Conservation (phyloP, 2,888 invertebrate species). For the Rhyacophila evoluta region DNA sequence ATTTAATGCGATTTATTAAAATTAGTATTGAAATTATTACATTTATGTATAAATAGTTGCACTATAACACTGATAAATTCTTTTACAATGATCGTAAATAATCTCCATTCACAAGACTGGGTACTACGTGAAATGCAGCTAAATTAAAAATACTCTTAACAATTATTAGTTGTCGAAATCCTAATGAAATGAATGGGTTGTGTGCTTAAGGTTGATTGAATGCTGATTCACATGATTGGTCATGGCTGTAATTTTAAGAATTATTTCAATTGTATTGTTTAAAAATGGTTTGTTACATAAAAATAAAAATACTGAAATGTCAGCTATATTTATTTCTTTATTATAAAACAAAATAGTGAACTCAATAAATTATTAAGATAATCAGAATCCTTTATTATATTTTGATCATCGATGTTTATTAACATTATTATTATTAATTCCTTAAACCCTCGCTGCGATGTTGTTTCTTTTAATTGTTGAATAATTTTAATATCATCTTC, state of each 20-base stretch:
- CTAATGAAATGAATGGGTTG: not conserved
- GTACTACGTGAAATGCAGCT: not conserved
- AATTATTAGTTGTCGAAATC: not conserved
- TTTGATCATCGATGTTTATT: no score
- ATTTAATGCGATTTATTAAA: no score
- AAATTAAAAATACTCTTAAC: slow-evolving; percentile 12
- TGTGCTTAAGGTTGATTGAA: not conserved
- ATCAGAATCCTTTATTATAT: no score
- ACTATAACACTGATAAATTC: no score
- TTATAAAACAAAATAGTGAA: not conserved
- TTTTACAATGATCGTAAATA: no score
- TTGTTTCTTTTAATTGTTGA: no score
- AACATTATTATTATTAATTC: no score
- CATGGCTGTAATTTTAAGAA: slow-evolving; percentile 9
- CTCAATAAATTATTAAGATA: not conserved
- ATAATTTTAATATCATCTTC: no score
- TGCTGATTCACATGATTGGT: slow-evolving; percentile 10
- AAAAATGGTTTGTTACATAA: not conserved
- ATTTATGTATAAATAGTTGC: no score
- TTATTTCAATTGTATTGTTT: not conserved
- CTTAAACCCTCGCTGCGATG: no score
- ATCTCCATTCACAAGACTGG: not conserved
- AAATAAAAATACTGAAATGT: not conserved
- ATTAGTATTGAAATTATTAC: no score
- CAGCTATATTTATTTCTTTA: not conserved